Evolutionary conservation across 1,140 invertebrate species (phyloP).

Genomic region (Colletes latitarsis): DNA sequence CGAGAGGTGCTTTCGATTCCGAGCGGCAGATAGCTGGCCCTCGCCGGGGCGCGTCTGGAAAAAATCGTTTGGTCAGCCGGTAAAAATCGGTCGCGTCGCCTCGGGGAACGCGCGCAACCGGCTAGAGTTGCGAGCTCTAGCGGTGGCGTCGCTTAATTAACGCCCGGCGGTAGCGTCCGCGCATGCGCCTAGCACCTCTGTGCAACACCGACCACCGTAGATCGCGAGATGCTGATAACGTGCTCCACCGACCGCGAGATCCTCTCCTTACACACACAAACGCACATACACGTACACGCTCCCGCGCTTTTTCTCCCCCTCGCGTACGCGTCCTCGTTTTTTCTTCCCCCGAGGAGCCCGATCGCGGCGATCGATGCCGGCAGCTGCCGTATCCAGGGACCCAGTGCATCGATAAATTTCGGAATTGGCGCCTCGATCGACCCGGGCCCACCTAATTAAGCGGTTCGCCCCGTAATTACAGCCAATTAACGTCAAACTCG

Average conservation of each 20-base stretch:
- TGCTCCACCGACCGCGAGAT: slow-evolving; percentile 54
- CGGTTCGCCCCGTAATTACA: slow-evolving; percentile 75
- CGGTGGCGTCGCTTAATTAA: slow-evolving; percentile 75
- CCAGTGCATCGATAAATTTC: slow-evolving; percentile 74
- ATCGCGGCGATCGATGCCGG: slow-evolving; percentile 46
- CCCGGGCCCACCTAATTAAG: slow-evolving; percentile 73
- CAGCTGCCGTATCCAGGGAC: slow-evolving; percentile 19
- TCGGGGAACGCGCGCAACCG: background rate
- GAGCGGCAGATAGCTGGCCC: slow-evolving; percentile 60
- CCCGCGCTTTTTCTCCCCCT: slow-evolving; percentile 4
- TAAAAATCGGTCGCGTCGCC: slow-evolving; percentile 56
- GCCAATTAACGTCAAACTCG: slow-evolving; percentile 77
- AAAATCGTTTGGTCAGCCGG: slow-evolving; percentile 24
- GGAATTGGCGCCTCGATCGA: slow-evolving; percentile 68
- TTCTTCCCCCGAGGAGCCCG: slow-evolving; percentile 25
- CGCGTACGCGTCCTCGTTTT: slow-evolving; percentile 15
- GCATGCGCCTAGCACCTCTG: slow-evolving; percentile 69
- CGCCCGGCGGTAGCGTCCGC: slow-evolving; percentile 46
- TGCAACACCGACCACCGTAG: slow-evolving; percentile 38
- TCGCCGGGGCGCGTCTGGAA: background rate
- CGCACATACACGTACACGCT: background rate
- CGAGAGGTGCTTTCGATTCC: slow-evolving; percentile 56
- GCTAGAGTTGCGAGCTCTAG: slow-evolving; percentile 59
- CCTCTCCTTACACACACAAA: slow-evolving; percentile 7
- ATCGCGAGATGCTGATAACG: slow-evolving; percentile 74